Evolutionary conservation across 2,797 vertebrate species (phyloP).

Genomic region (Peromyscus melanophrys): DNA sequence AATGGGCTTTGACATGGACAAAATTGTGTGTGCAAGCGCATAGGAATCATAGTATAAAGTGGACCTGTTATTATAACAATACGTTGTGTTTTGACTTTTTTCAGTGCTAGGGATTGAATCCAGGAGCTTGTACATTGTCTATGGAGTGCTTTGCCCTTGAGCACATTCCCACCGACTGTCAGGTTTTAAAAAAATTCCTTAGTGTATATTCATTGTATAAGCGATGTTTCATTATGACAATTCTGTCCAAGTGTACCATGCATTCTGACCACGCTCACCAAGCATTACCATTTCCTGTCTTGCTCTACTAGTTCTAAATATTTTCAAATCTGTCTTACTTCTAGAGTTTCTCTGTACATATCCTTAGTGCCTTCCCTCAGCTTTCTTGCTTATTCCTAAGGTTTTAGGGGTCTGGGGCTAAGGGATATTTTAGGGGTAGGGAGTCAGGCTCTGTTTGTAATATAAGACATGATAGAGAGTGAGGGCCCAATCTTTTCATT

Average conservation of each 20-base stretch:
- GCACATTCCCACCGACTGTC: neutral
- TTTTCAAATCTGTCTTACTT: neutral
- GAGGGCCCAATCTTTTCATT: neutral
- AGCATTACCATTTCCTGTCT: neutral
- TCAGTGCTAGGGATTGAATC: neutral
- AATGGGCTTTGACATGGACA: constrained; percentile 3
- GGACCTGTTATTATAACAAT: neutral
- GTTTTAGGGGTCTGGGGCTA: too few species aligned
- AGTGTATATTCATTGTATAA: neutral
- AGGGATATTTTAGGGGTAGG: neutral
- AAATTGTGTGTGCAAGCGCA: neutral
- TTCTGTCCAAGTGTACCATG: too few species aligned
- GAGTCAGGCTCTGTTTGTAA: neutral
- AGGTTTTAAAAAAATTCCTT: neutral
- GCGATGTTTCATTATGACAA: neutral
- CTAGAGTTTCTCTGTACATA: neutral
- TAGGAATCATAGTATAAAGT: neutral
- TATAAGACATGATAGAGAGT: neutral
- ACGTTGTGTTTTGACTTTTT: neutral
- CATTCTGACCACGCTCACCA: neutral
- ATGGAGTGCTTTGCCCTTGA: neutral
- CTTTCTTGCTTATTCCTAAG: constrained; percentile 18
- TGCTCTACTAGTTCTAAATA: neutral
- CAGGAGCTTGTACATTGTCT: too few species aligned
- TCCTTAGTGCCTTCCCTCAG: neutral